Percentiles rank a stretch among this genome's conserved stretches.
Conservation (phyloP, 2,888 invertebrate species). For the Hybos culiciformis region DNA sequence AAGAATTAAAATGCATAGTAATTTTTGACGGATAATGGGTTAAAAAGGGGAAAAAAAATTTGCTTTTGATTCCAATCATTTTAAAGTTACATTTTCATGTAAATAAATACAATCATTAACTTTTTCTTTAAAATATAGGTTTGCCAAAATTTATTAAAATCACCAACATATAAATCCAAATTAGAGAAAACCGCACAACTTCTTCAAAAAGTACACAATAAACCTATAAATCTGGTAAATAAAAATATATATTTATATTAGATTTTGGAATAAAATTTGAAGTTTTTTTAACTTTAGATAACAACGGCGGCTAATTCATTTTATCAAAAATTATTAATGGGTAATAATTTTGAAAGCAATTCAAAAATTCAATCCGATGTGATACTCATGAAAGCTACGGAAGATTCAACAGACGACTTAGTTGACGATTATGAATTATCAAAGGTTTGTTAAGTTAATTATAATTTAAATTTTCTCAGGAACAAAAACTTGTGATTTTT, state of each 20-base stretch:
- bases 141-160: slow-evolving; percentile 26
- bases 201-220: slow-evolving; percentile 29
- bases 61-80: too few relatives aligned
- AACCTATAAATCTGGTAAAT: slow-evolving; percentile 30
- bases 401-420: slow-evolving; percentile 69
- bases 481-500: neutral
- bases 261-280: slow-evolving; percentile 48
- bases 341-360: slow-evolving; percentile 59
- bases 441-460: slow-evolving; percentile 57
- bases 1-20: too few relatives aligned
- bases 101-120: too few relatives aligned
- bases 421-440: slow-evolving; percentile 82
- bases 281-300: slow-evolving; percentile 43
- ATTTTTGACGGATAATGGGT: too few relatives aligned
- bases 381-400: slow-evolving; percentile 71
- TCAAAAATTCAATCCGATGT: slow-evolving; percentile 54
- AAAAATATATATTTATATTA: slow-evolving; percentile 26
- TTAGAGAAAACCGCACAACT: slow-evolving; percentile 36
- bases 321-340: slow-evolving; percentile 66
- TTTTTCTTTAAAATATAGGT: slow-evolving; percentile 17
- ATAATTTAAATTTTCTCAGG: neutral
- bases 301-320: slow-evolving; percentile 61
- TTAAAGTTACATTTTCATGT: too few relatives aligned
- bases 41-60: too few relatives aligned
- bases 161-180: slow-evolving; percentile 35